Evolutionary conservation across 2,888 invertebrate species (phyloP), one percentile per base, ranked within the genome.

Genomic region (Clivina fossor): DNA sequence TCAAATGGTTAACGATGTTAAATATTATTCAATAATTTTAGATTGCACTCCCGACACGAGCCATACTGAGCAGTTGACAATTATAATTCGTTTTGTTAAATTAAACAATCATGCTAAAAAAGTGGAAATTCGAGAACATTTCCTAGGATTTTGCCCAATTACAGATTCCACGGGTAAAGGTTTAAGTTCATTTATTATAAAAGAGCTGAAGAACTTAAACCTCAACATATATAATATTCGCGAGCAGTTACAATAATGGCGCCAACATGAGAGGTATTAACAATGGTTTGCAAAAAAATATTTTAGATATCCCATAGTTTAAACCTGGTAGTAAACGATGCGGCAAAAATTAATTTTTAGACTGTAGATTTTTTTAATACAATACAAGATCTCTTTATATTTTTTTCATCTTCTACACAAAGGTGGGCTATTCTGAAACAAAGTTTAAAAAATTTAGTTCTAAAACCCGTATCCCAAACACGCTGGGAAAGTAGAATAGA

Each of bases 151-250:
- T 47, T 56, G 50, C 43, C 59, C 61, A 11, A 46, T 60, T 3
- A 50, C 40, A 22, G 40, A 57, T 46, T 49, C 62, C n/a, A 63
- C 64, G 30, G 61, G 62, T 13, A 32, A 40, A 16, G 61, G 58
- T 28, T 51, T 64, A 57, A 44, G 20, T n/a, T 32, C 54, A 28
- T 60, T 64, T 54, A 37, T 60, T 22, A 16, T 60, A 41, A 35
- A 58, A n/a, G n/a, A n/a, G n/a, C n/a, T n/a, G n/a, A n/a, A n/a
- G n/a, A n/a, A n/a, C n/a, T n/a, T n/a, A n/a, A n/a, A n/a, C n/a
- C n/a, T n/a, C n/a, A n/a, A n/a, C n/a, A n/a, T n/a, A n/a, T n/a
- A n/a, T n/a, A n/a, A n/a, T n/a, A n/a, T n/a, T n/a, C n/a, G n/a
- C n/a, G n/a, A n/a, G n/a, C n/a, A n/a, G n/a, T n/a, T n/a, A n/a